Evolutionary conservation across 2,888 invertebrate genomes (phyloP).

Genomic region (Ormyrus nitidulus): DNA sequence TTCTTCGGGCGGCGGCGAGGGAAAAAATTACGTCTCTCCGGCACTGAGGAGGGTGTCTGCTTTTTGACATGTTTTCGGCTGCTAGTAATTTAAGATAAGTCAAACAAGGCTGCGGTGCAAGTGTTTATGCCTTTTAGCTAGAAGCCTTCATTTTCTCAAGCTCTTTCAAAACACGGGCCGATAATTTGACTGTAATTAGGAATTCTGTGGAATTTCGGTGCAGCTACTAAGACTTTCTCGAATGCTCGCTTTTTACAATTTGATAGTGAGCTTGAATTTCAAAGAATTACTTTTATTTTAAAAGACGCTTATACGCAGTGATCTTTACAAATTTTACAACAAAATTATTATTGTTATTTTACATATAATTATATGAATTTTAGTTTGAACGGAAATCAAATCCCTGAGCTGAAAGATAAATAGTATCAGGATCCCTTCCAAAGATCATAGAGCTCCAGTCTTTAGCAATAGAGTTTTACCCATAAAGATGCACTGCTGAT

Average conservation of each 20-base stretch:
- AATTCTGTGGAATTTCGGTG: not conserved
- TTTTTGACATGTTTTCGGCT: constrained; percentile 20
- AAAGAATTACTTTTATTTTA: too few species aligned
- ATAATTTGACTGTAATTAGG: constrained; percentile 22
- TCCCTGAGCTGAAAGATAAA: not conserved
- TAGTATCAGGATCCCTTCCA: constrained; percentile 3
- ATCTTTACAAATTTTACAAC: not conserved
- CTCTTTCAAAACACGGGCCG: not conserved
- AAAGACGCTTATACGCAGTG: not conserved
- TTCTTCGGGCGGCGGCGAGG: not conserved
- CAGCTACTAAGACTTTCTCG: too few species aligned
- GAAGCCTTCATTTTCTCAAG: constrained; percentile 3
- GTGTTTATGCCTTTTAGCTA: constrained; percentile 15
- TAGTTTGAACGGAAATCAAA: too few species aligned
- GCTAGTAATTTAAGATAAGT: constrained; percentile 51
- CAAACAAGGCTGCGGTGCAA: constrained; percentile 28
- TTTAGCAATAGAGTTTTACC: constrained; percentile 4
- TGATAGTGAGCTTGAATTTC: too few species aligned
- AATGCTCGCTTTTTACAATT: too few species aligned
- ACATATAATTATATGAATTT: not conserved
- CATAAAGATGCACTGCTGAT: constrained; percentile 43
- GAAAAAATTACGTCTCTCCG: constrained; percentile 30
- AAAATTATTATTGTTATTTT: not conserved
- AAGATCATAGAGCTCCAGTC: constrained; percentile 16
- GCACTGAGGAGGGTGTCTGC: constrained; percentile 5